These are phyloP conservation scores for Tachina grossa DNA, from an alignment of 2,888 invertebrate species.

Conservation along the genomic window DNA sequence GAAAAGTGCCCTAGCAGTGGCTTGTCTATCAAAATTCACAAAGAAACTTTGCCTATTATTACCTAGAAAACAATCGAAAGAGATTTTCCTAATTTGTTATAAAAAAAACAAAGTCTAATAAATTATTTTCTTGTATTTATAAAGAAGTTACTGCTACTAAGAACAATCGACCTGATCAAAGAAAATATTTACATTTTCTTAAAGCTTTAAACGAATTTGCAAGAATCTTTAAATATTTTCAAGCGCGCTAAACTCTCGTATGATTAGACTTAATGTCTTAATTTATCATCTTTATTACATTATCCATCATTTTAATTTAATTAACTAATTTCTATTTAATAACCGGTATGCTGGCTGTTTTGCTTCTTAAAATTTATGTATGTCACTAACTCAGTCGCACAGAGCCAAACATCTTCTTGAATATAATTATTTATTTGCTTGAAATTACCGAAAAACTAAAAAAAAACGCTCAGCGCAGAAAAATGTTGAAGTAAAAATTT, in stretches of 20 bases:
- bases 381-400: conserved; percentile 40
- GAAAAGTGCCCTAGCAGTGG: too few species aligned
- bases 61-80: too few species aligned
- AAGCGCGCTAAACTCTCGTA: not conserved
- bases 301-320: conserved; percentile 34
- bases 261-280: conserved; percentile 1
- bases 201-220: too few species aligned
- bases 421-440: not conserved
- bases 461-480: not conserved
- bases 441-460: conserved; percentile 22
- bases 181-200: too few species aligned
- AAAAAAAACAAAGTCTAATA: too few species aligned
- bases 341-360: not conserved
- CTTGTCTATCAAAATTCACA: too few species aligned
- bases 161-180: too few species aligned
- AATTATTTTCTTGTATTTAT: too few species aligned
- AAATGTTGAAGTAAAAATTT: conserved; percentile 30
- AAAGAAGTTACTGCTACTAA: too few species aligned
- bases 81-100: too few species aligned
- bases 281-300: conserved; percentile 23
- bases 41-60: too few species aligned
- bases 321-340: conserved; percentile 35
- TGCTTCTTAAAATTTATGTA: conserved; percentile 44
- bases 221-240: too few species aligned
- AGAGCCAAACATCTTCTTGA: conserved; percentile 26